These are phyloP conservation scores for Dryobotodes eremita DNA, from an alignment of 2,888 invertebrate species.

Conservation along the genomic window DNA sequence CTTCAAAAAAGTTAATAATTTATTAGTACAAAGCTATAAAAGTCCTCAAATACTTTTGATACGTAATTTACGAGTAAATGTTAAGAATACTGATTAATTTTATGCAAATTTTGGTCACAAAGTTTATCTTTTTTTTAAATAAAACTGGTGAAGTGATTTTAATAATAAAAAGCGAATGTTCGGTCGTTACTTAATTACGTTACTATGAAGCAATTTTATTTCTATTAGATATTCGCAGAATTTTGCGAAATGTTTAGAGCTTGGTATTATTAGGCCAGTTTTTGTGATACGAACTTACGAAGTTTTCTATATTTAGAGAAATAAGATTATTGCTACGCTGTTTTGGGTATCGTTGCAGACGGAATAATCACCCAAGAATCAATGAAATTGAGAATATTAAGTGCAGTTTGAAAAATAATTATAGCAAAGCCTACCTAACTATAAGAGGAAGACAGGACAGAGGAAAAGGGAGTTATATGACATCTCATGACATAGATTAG, in stretches of 20 bases:
- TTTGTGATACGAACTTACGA: neutral
- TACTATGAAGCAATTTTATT: constrained; percentile 25
- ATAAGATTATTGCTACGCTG: neutral
- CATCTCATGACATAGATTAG: neutral
- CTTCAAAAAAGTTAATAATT: constrained; percentile 26
- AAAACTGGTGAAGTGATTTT: constrained; percentile 16
- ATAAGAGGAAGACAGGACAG: neutral
- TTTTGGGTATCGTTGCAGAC: neutral
- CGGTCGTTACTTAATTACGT: constrained; percentile 22
- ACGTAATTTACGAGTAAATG: constrained; percentile 37
- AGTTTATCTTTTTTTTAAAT: constrained; percentile 6
- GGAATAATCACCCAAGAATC: neutral
- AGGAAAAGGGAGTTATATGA: neutral
- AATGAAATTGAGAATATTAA: neutral
- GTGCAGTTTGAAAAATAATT: neutral
- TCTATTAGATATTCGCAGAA: constrained; percentile 15
- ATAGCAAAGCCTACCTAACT: too few relatives aligned
- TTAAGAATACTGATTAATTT: constrained; percentile 41
- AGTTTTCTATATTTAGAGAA: neutral
- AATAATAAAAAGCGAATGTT: constrained; percentile 22
- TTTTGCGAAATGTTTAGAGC: constrained; percentile 13
- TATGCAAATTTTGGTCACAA: constrained; percentile 53
- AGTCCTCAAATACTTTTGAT: constrained; percentile 22
- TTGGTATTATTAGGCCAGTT: neutral
- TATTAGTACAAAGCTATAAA: constrained; percentile 44